Evolutionary conservation across 2,113 vertebrate genomes (phyloP), one percentile per base, ranked within the genome.

Genomic region (Anas platyrhynchos): DNA sequence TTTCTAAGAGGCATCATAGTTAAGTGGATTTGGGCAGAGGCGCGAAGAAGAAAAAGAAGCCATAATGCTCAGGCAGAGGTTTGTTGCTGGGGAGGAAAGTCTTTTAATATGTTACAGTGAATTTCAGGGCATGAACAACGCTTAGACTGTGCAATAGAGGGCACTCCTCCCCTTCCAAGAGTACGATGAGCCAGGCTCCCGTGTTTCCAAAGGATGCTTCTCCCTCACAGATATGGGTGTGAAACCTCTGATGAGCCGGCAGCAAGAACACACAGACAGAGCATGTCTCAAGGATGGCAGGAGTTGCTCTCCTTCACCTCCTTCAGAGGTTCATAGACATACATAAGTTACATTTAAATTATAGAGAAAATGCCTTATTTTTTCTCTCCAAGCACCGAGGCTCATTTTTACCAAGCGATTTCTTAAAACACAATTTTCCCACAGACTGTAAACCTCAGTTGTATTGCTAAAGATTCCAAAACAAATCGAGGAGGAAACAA

Each of bases 111-210:
- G 76, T 77, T 44, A 16, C 43, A 44, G n/a, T 11, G 2, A 16
- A 27, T 71, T 89, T 74, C 48, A 43, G 59, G 38, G 52, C 1
- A 0, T 27, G 74, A 82, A 31, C 34, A 22, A 81, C 83, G 61
- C 92, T 88, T 14, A 48, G 66, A 5, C 23, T 65, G 83, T 91
- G 83, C 96, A 56, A 50, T 10, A 96, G 96, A 92, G 92, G 96
- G 96, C 96, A 87, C 92, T 95, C 48, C 81, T 93, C 9, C 59
- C 93, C 88, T 88, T 34, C 5, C 20, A 46, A 83, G 52, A 74
- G 58, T 14, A 20, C 34, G 21, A n/a, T 7, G 43, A 88, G 66
- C 63, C 32, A 8, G 72, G 6, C 36, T 38, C 52, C 3, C 32
- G 38, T 75, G 22, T 29, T 82, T 18, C 59, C 89, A 7, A 27